Evolutionary conservation across 2,888 invertebrate species (phyloP), one percentile per base, ranked within the genome.

Genomic region (Idaea straminata): DNA sequence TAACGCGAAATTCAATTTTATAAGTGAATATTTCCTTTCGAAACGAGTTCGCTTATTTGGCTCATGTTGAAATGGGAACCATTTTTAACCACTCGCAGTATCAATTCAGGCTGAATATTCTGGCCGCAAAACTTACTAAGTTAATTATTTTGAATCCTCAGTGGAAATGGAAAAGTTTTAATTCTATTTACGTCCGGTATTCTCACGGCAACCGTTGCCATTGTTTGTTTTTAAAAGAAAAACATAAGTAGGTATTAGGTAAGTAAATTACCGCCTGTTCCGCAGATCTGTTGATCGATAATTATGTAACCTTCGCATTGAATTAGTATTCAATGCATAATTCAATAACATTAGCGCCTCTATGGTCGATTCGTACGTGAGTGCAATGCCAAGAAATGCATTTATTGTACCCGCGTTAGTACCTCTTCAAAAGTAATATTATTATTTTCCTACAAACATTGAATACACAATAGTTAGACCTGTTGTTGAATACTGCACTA

Each of bases 261-360:
- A 47, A n/a, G n/a, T n/a, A n/a, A n/a, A 47, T 10, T 47, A 7
- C 47, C 47, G 47, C 47, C 47, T 13, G 13, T 47, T 47, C 47
- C 47, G 47, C 47, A 7, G 47, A 47, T 47, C 47, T 47, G 13
- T 47, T 47, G 47, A 10, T 47, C 47, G 47, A 47, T 47, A 47
- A 47, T 59, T 66, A 61, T 70, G 70, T 68, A 69, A 66, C 66
- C 66, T 68, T 65, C 69, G 65, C 69, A 65, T 58, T 62, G 62
- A 69, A 76, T 73, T 71, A 74, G 74, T 74, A 74, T 74, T 72
- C 74, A 69, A 68, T 67, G 72, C 66, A 70, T 73, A 70, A 60
- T 68, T 70, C 72, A 69, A 72, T 71, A 66, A 62, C 69, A 70
- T 73, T 72, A 76, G 71, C 69, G 66, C 65, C 61, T 62, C 62